Percentiles rank a stretch among this genome's conserved stretches.
Conservation (phyloP, 2,113 vertebrate species). For the Aegypius monachus region DNA sequence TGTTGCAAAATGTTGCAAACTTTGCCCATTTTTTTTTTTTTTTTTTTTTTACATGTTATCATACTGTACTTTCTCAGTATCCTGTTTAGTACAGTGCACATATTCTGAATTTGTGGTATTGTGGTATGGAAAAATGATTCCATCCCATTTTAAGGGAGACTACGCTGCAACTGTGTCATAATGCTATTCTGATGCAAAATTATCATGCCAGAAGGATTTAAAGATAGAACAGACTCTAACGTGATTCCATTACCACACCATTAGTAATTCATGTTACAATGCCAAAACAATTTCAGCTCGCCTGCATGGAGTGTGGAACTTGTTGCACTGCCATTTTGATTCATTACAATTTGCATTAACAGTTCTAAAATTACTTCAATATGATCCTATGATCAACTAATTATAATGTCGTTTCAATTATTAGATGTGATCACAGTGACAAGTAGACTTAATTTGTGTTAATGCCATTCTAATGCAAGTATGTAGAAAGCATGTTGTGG, state of each 20-base stretch:
- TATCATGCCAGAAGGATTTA: background rate
- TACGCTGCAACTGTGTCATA: background rate
- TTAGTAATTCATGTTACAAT: background rate
- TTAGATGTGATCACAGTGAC: slow-evolving; percentile 47
- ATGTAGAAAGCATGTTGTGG: background rate
- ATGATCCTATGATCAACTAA: slow-evolving; percentile 59
- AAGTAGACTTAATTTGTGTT: slow-evolving; percentile 57
- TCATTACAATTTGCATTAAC: slow-evolving; percentile 20
- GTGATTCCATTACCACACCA: background rate
- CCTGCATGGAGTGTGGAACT: background rate
- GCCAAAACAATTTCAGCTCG: slow-evolving; percentile 32
- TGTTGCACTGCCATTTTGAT: background rate
- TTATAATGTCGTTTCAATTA: slow-evolving; percentile 57
- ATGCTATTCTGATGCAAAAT: background rate
- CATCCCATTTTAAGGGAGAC: background rate
- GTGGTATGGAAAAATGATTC: background rate
- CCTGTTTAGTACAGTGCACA: background rate
- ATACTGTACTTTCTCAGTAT: background rate
- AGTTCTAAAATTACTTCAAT: slow-evolving; percentile 46
- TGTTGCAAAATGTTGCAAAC: background rate
- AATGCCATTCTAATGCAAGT: background rate
- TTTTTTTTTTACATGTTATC: no score
- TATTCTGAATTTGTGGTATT: background rate
- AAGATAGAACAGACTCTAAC: background rate
- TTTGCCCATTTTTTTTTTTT: background rate